phyloP scores from a whole-genome alignment of 37 sponge, comb jelly and placozoan genomes.

The Agelas oroides region DNA sequence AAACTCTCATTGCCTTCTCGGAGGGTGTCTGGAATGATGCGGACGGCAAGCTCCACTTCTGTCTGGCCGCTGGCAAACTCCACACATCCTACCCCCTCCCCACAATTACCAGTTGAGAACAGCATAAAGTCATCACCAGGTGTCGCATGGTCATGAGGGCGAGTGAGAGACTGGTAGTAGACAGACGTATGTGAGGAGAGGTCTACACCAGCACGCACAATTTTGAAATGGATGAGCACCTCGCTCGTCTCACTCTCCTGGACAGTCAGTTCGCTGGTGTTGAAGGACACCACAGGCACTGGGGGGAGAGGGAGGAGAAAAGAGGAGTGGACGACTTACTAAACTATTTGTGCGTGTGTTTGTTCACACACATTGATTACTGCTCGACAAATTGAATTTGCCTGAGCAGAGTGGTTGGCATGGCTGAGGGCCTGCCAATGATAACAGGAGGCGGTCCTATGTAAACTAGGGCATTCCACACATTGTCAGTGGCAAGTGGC shows the following conservation, averaged over 20 bases:
- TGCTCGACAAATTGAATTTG: too few relatives aligned
- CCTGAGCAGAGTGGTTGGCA: too few relatives aligned
- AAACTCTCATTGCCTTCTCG: conserved; percentile 45
- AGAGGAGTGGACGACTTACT: neutral
- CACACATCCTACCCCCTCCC: conserved; percentile 14
- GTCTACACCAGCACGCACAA: conserved; percentile 11
- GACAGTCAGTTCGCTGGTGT: neutral
- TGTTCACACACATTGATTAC: too few relatives aligned
- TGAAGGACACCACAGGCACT: conserved; percentile 30
- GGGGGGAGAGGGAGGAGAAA: neutral
- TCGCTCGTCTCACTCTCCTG: conserved; percentile 19
- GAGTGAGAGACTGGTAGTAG: neutral
- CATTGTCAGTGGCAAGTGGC: neutral
- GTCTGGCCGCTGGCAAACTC: conserved; percentile 5
- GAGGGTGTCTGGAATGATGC: conserved; percentile 5
- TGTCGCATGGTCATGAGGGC: conserved; percentile 7
- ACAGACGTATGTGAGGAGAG: conserved; percentile 9
- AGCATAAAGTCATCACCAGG: neutral
- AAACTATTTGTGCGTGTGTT: too few relatives aligned
- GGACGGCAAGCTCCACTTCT: neutral
- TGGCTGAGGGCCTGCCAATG: too few relatives aligned
- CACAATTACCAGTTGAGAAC: neutral
- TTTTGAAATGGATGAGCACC: neutral
- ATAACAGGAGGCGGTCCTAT: neutral
- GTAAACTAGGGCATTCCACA: neutral